Conservation (phyloP, 2,113 vertebrate species). For the Nymphicus hollandicus region DNA sequence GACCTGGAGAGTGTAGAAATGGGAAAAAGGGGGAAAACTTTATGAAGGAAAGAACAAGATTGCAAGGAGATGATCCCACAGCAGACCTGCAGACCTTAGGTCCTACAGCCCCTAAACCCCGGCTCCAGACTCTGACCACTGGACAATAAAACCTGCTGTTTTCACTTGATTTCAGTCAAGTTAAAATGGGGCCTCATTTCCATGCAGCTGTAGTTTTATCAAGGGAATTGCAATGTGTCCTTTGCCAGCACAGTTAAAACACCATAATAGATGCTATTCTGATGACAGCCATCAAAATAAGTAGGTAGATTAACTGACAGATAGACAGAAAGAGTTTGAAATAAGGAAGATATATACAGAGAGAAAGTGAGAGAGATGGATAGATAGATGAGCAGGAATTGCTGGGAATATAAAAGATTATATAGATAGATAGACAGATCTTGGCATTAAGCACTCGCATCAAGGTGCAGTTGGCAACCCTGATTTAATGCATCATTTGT, state of each 20-base stretch:
- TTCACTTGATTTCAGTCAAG: background rate
- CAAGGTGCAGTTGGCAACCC: constrained; percentile 45
- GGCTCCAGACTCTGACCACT: background rate
- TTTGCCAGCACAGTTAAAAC: constrained; percentile 9
- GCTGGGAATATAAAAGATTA: constrained; percentile 30
- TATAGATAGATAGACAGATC: constrained; percentile 48
- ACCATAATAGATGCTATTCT: background rate
- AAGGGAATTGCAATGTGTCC: background rate
- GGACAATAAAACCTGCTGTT: background rate
- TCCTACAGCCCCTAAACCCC: background rate
- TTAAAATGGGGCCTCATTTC: background rate
- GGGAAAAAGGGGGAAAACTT: background rate
- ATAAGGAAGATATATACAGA: background rate
- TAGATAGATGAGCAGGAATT: constrained; percentile 56
- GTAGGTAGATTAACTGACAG: constrained; percentile 28
- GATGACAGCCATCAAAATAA: constrained; percentile 52
- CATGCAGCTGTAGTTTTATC: background rate
- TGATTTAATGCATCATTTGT: constrained; percentile 27
- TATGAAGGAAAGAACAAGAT: background rate
- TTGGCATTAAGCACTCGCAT: constrained; percentile 11
- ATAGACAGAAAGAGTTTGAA: constrained; percentile 35
- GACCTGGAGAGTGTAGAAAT: background rate
- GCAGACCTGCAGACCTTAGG: background rate
- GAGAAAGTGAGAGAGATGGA: constrained; percentile 7
- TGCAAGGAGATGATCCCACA: background rate